Base-by-base conservation (phyloP, 2,888 invertebrate species). In the Carabus problematicus region DNA sequence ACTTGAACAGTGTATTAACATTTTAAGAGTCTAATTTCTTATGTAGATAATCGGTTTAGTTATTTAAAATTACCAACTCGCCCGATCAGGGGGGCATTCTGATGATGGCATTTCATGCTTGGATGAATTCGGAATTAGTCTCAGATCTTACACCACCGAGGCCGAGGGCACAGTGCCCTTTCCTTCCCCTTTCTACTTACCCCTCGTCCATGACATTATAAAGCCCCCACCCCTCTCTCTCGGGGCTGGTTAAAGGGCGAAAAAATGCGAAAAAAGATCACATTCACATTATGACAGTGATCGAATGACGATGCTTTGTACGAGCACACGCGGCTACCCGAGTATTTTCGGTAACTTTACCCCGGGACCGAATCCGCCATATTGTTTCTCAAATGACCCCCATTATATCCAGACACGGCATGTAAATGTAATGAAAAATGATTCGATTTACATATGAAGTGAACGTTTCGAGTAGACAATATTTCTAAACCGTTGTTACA, bases 271-370 rank as follows among this genome's bases (percentile, higher is more conserved):
- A 64, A 56, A 68, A 60, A 54, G 59, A 61, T 52, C 52, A 43
- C 54, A 68, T 68, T 68, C 60, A 61, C 52, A 60, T 68, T 54
- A 68, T 55, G 68, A 68, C 68, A 68, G 68, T 68, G 68, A 68
- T 68, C 68, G 68, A 68, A 68, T 68, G 68, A 68, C 68, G 43
- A 39, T 39, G 55, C 52, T 47, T 59, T 67, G 40, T 59, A 59
- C 19, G n/a, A n/a, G n/a, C n/a, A n/a, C n/a, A 39, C 42, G 49
- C 47, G 14, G 29, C 11, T 14, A 56, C 29, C 66, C 42, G 49
- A 52, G 63, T 63, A 18, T 45, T n/a, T 41, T 18, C 43, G 43
- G 19, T 60, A 43, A 42, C 18, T 60, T 42, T 52, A 63, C 49
- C 41, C 49, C 41, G 47, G 47, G 41, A n/a, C 40, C 52, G 40